Base-by-base conservation (phyloP, 2,888 invertebrate genomes). In the Thumatha senex region DNA sequence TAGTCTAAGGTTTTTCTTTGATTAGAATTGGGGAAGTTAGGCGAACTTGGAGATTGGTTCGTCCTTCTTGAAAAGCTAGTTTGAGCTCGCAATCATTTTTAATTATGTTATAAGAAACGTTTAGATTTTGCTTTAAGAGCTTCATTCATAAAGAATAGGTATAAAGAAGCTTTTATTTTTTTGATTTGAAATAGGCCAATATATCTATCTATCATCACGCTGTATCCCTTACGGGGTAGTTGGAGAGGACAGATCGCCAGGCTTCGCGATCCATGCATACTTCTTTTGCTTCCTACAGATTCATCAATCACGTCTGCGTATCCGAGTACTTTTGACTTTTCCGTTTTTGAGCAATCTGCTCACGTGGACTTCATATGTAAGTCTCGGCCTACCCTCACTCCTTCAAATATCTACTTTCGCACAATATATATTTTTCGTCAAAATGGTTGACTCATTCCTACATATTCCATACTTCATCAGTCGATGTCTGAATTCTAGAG, bases 1-100 rank as follows among this genome's bases (percentile, higher is more conserved):
- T 63, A 65, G 64, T 56, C 53, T 58, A 51, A 69, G 69, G 69
- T 63, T 67, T 63, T 62, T 60, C 66, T 62, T 73, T 70, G 66
- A 72, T 77, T 75, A 72, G 64, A 70, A 70, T 58, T 54, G 31
- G 53, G 42, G 18, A 51, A 58, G 52, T 56, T 55, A 5, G 24
- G 18, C n/a, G 15, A 61, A 58, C 44, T 64, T 34, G 1, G 24
- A 39, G 34, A 33, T 34, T 39, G 43, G 39, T 31, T 36, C 51
- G 41, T 41, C 52, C 55, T 54, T 56, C 53, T 61, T 58, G 24
- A 15, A 40, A 36, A 41, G 51, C 47, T 63, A 60, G 51, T 53
- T 57, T 33, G 12, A 35, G 43, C 38, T 18, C 11, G 41, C 39
- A 18, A 41, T 60, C 51, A 53, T 61, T 42, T 38, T 42, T 48